These are phyloP conservation scores for Dromococcyx pavoninus DNA, from an alignment of 2,797 vertebrate genomes.

Conservation along the genomic window DNA sequence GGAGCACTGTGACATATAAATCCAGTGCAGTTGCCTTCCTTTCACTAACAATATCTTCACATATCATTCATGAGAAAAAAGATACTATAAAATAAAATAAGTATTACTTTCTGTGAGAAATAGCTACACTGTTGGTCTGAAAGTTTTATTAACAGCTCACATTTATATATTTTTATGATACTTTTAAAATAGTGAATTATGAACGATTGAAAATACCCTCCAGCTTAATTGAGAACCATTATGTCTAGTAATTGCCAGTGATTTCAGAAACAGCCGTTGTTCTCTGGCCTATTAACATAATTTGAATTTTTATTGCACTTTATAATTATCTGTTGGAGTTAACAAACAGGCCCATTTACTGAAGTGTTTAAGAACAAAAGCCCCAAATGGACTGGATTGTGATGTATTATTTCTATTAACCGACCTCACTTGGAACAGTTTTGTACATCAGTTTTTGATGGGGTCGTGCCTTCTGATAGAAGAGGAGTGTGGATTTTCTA, in stretches of 20 bases:
- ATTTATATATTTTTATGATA: slow-evolving; percentile 75
- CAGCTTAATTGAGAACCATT: slow-evolving; percentile 97
- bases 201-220: slow-evolving; percentile 86
- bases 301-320: slow-evolving; percentile 95
- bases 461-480: slow-evolving; percentile 4
- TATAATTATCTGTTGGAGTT: slow-evolving; percentile 79
- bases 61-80: neutral
- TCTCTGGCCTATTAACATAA: slow-evolving; percentile 95
- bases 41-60: slow-evolving; percentile 41
- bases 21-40: slow-evolving; percentile 26
- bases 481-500: neutral
- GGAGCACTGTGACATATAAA: neutral
- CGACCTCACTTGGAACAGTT: slow-evolving; percentile 22
- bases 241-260: slow-evolving; percentile 96
- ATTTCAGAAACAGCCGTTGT: slow-evolving; percentile 92
- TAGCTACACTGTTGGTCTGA: slow-evolving; percentile 46
- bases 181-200: slow-evolving; percentile 80
- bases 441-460: slow-evolving; percentile 9
- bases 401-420: slow-evolving; percentile 53
- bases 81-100: neutral
- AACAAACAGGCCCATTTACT: slow-evolving; percentile 77
- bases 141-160: slow-evolving; percentile 78
- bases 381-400: slow-evolving; percentile 56
- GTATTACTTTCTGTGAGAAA: slow-evolving; percentile 39
- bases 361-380: slow-evolving; percentile 71